Evolutionary conservation across 2,888 invertebrate species (phyloP).

Genomic region (Tipula vernalis): DNA sequence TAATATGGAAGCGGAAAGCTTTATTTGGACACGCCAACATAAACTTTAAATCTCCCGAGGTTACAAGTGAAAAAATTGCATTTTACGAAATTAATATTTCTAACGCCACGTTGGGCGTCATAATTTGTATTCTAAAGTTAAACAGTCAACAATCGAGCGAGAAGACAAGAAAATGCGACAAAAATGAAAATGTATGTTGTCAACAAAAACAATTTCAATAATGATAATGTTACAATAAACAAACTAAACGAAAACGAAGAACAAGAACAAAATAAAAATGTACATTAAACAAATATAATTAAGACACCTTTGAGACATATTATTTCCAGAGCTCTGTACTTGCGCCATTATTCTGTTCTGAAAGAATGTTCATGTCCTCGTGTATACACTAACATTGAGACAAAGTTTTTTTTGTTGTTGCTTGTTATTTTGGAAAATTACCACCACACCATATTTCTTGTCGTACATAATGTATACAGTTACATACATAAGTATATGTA

Average conservation of each 20-base stretch:
- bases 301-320: slow-evolving; percentile 4
- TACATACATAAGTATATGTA: background rate
- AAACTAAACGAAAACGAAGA: background rate
- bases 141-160: too few relatives aligned
- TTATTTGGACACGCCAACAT: too few relatives aligned
- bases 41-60: too few relatives aligned
- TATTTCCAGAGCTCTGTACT: background rate
- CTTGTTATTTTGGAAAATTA: background rate
- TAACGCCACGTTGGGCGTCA: too few relatives aligned
- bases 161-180: too few relatives aligned
- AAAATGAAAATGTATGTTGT: background rate
- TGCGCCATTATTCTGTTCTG: background rate
- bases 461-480: background rate
- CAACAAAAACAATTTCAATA: background rate
- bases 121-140: background rate
- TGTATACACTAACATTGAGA: too few relatives aligned
- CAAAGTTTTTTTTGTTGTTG: background rate
- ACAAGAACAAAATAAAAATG: background rate
- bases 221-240: background rate
- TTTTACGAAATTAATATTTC: too few relatives aligned
- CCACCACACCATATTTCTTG: background rate
- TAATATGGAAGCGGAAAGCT: too few relatives aligned
- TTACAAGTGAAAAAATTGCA: too few relatives aligned
- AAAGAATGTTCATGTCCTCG: background rate
- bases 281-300: background rate